These are phyloP conservation scores for Drosophila auraria DNA, from an alignment of 1,140 invertebrate genomes.

Conservation along the genomic window DNA sequence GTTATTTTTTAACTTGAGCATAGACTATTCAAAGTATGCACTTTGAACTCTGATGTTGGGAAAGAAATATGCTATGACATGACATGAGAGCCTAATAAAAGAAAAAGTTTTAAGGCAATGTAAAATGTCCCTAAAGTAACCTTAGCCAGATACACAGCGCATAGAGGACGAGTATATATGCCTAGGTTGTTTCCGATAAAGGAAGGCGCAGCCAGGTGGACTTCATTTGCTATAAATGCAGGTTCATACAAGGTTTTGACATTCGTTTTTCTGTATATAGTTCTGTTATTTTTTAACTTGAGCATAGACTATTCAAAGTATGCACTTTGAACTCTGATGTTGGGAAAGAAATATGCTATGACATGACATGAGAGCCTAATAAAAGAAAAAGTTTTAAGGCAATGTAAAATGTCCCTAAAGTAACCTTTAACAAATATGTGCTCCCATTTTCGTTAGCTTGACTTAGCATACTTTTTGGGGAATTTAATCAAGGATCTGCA, in stretches of 20 bases:
- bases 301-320: background rate
- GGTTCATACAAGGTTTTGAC: background rate
- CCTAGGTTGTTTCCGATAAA: background rate
- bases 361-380: background rate
- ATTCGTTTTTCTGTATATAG: background rate
- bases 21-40: background rate
- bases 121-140: no score
- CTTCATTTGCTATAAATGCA: slow-evolving; percentile 4
- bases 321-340: background rate
- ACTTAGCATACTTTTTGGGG: background rate
- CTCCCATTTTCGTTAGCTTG: no score
- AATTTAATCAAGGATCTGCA: background rate
- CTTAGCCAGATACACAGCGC: background rate
- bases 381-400: background rate
- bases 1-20: background rate
- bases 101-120: background rate
- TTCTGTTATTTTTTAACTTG: background rate
- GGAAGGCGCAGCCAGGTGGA: background rate
- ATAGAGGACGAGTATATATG: background rate
- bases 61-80: background rate
- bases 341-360: background rate
- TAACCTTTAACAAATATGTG: background rate
- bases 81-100: background rate
- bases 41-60: background rate
- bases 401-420: no score